phyloP scores from a whole-genome alignment of 2,797 vertebrate genomes.

The Podargus strigoides region DNA sequence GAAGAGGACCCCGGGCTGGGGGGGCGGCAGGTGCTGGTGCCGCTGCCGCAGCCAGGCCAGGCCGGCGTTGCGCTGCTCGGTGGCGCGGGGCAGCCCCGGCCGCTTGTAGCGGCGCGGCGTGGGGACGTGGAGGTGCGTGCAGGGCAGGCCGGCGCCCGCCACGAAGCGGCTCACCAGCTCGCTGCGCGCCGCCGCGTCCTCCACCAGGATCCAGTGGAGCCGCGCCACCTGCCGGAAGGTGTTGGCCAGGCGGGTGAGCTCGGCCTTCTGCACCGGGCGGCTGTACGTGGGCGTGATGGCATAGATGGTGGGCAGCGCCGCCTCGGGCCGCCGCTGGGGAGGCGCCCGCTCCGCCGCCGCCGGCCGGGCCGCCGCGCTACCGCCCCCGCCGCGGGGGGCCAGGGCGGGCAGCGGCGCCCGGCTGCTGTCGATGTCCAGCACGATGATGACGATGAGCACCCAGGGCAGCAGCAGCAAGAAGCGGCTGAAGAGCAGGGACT shows the following conservation, averaged over 20 bases:
- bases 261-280: constrained; percentile 94
- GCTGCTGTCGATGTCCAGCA: constrained; percentile 88
- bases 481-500: constrained; percentile 86
- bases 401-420: constrained; percentile 33
- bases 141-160: constrained; percentile 81
- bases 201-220: constrained; percentile 94
- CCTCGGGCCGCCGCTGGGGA: neutral
- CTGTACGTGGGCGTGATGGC: constrained; percentile 96
- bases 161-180: constrained; percentile 90
- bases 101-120: constrained; percentile 92
- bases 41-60: constrained; percentile 89
- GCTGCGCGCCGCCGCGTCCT: constrained; percentile 86
- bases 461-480: constrained; percentile 92
- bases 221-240: constrained; percentile 92
- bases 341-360: neutral
- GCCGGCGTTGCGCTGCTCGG: constrained; percentile 93
- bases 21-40: constrained; percentile 72
- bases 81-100: constrained; percentile 89
- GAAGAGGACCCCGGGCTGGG: constrained; percentile 88
- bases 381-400: neutral
- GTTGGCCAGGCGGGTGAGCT: constrained; percentile 92
- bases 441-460: constrained; percentile 91
- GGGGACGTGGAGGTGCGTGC: constrained; percentile 91
- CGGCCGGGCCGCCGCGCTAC: neutral
- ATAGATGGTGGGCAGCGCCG: constrained; percentile 84